Percentiles rank a stretch among this genome's conserved stretches.
These are phyloP conservation scores for Drosophila athabasca DNA, from an alignment of 1,140 invertebrate genomes.

Conservation along the genomic window DNA sequence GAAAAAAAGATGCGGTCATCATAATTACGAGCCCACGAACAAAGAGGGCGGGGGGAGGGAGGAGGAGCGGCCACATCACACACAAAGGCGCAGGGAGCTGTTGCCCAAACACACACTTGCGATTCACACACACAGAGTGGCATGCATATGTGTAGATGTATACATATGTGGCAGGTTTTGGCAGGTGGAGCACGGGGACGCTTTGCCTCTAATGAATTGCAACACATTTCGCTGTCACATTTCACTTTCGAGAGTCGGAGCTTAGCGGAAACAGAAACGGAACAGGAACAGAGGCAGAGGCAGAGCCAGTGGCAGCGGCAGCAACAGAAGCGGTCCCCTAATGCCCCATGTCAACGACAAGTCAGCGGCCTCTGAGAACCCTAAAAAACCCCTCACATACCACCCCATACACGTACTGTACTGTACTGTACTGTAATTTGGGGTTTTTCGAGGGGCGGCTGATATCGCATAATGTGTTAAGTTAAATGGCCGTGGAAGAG, in stretches of 20 bases:
- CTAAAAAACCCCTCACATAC: not conserved
- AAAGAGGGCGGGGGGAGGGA: not conserved
- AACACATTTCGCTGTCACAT: conserved; percentile 64
- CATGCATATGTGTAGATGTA: conserved; percentile 16
- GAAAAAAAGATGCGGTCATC: conserved; percentile 65
- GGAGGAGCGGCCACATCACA: not conserved
- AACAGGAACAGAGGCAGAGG: too few species aligned
- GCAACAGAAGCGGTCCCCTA: conserved; percentile 28
- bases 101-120: too few species aligned
- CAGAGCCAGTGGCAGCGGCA: too few species aligned
- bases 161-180: conserved; percentile 2
- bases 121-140: not conserved
- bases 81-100: not conserved
- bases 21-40: conserved; percentile 56
- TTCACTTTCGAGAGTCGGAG: conserved; percentile 52
- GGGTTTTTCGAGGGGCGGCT: conserved; percentile 10
- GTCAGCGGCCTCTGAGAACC: conserved; percentile 9
- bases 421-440: conserved; percentile 28
- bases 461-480: conserved; percentile 51
- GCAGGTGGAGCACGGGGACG: conserved; percentile 9
- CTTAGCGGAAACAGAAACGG: conserved; percentile 44
- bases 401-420: not conserved
- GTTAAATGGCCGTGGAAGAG: conserved; percentile 35
- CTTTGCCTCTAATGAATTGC: conserved; percentile 73
- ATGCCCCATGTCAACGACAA: conserved; percentile 42